phyloP scores from a whole-genome alignment of 1,140 invertebrate genomes.

The Cydia fagiglandana region DNA sequence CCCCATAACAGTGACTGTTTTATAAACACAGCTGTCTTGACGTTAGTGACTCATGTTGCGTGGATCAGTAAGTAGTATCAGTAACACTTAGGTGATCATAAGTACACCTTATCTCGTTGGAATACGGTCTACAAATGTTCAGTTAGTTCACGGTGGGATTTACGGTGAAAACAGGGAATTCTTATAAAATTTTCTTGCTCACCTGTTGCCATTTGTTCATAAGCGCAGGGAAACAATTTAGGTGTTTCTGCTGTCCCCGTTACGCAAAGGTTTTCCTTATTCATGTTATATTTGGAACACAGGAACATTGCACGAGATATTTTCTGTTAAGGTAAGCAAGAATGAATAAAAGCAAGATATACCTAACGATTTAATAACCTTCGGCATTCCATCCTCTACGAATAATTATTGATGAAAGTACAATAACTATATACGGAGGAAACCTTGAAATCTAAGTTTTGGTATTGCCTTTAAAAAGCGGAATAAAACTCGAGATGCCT shows the following conservation, averaged over 20 bases:
- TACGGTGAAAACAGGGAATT: not conserved
- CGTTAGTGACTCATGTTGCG: conserved; percentile 14
- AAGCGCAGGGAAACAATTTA: conserved; percentile 11
- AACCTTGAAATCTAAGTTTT: too few species aligned
- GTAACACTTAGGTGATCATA: not conserved
- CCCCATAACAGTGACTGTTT: conserved; percentile 39
- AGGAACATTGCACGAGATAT: not conserved
- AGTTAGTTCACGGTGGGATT: not conserved
- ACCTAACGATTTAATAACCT: too few species aligned
- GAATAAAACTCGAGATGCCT: not conserved
- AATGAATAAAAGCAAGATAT: too few species aligned
- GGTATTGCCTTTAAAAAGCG: not conserved
- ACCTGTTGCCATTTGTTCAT: conserved; percentile 26
- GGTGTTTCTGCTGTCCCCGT: not conserved
- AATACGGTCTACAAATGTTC: not conserved
- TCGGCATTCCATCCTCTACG: too few species aligned
- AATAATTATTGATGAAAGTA: too few species aligned
- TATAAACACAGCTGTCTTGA: conserved; percentile 42
- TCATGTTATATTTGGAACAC: conserved; percentile 7
- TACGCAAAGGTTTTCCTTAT: conserved; percentile 14
- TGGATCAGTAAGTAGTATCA: conserved; percentile 4
- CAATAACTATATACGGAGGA: too few species aligned
- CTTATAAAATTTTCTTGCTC: not conserved
- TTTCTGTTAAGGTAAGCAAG: not conserved
- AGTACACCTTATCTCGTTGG: not conserved